phyloP scores from a whole-genome alignment of 2,797 vertebrate genomes.

The Gobio occitaniae region DNA sequence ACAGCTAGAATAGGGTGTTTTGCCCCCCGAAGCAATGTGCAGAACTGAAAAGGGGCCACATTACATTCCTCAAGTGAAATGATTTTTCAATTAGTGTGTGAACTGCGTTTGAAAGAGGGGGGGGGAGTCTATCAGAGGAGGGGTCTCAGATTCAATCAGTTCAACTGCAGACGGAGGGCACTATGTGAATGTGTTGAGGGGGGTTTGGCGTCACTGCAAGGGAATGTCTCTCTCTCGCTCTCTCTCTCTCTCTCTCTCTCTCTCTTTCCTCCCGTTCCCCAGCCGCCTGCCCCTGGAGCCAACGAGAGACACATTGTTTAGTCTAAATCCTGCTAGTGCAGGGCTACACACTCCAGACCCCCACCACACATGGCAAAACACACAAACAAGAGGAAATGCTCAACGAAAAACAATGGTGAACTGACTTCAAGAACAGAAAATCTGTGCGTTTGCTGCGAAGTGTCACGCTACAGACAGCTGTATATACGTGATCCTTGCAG shows the following conservation, averaged over 20 bases:
- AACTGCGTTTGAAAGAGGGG: constrained; percentile 39
- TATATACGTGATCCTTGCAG: constrained; percentile 2
- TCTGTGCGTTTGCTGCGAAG: background rate
- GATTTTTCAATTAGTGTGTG: constrained; percentile 63
- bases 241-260: constrained; percentile 46
- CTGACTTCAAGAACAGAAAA: background rate
- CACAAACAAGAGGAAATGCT: constrained; percentile 30
- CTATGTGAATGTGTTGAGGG: constrained; percentile 36
- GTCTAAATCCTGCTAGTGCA: constrained; percentile 65
- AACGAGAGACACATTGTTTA: constrained; percentile 66
- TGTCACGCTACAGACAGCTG: background rate
- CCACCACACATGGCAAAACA: constrained; percentile 28
- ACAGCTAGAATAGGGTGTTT: background rate
- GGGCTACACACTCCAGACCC: constrained; percentile 54
- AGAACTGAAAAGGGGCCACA: constrained; percentile 4
- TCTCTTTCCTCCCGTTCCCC: constrained; percentile 22
- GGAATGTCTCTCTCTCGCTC: constrained; percentile 59
- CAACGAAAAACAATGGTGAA: background rate
- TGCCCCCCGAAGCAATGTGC: constrained; percentile 22
- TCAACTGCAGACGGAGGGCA: constrained; percentile 43
- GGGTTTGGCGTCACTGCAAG: constrained; percentile 57
- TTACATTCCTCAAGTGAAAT: constrained; percentile 54
- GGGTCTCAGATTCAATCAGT: constrained; percentile 53
- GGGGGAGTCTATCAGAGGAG: constrained; percentile 46
- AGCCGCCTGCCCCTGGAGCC: constrained; percentile 56